phyloP scores from a whole-genome alignment of 1,140 invertebrate genomes.

The Plodia interpunctella region DNA sequence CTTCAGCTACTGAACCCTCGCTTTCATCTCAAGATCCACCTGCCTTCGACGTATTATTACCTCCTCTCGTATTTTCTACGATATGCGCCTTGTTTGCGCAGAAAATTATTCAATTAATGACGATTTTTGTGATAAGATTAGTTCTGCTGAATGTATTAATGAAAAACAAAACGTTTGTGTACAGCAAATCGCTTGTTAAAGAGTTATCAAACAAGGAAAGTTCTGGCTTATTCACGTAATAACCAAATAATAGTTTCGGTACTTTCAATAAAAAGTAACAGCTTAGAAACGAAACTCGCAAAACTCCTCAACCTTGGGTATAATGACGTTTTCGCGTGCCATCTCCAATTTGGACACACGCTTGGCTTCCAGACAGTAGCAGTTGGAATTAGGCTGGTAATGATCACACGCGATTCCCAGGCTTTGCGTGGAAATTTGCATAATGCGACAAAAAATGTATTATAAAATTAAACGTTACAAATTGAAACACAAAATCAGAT shows the following conservation, averaged over 20 bases:
- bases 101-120: no score
- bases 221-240: not conserved
- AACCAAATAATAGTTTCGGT: not conserved
- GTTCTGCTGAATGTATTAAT: no score
- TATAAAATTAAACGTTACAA: no score
- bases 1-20: not conserved
- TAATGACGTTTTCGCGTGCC: not conserved
- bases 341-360: conserved; percentile 32
- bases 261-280: not conserved
- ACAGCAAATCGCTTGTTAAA: no score
- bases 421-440: not conserved
- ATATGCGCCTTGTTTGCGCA: no score
- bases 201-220: not conserved
- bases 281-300: not conserved
- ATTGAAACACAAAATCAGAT: no score
- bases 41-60: not conserved
- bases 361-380: conserved; percentile 56
- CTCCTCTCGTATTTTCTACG: not conserved
- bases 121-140: no score
- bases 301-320: not conserved
- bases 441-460: no score
- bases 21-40: not conserved
- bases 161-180: no score
- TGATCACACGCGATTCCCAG: conserved; percentile 1
- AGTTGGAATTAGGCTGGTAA: conserved; percentile 42